phyloP scores from a whole-genome alignment of 1,140 invertebrate species.

The Drosophila simulans region DNA sequence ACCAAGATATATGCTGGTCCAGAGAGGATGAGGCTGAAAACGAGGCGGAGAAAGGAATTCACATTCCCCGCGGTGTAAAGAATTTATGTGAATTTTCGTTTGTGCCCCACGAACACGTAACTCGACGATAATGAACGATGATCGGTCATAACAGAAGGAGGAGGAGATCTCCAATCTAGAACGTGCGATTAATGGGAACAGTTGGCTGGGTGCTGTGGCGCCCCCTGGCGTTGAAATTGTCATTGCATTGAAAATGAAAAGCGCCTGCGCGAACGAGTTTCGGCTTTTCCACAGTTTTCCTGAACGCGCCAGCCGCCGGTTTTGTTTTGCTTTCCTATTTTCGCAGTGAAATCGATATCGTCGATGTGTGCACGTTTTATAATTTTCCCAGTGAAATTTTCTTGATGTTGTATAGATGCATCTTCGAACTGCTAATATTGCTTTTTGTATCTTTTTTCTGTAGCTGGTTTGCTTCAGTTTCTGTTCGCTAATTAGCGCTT shows the following conservation, averaged over 20 bases:
- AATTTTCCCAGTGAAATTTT: constrained; percentile 68
- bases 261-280: constrained; percentile 68
- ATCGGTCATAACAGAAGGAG: constrained; percentile 37
- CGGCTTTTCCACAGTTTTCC: constrained; percentile 44
- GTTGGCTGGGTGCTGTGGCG: constrained; percentile 29
- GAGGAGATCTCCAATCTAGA: constrained; percentile 26
- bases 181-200: constrained; percentile 36
- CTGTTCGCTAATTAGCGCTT: constrained; percentile 71
- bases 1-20: constrained; percentile 63
- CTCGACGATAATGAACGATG: constrained; percentile 59
- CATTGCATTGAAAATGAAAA: constrained; percentile 77
- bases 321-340: constrained; percentile 41
- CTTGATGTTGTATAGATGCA: constrained; percentile 27
- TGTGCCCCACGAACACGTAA: constrained; percentile 54
- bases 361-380: constrained; percentile 58
- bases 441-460: constrained; percentile 36
- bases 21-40: constrained; percentile 39
- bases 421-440: constrained; percentile 49
- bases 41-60: constrained; percentile 66
- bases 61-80: constrained; percentile 56
- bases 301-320: constrained; percentile 1
- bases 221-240: constrained; percentile 57
- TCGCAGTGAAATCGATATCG: constrained; percentile 75
- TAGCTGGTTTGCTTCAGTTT: constrained; percentile 34
- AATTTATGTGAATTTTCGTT: constrained; percentile 70